Evolutionary conservation across 2,888 invertebrate genomes (phyloP), one percentile per base, ranked within the genome.

Genomic region (Coleophora flavipennella): DNA sequence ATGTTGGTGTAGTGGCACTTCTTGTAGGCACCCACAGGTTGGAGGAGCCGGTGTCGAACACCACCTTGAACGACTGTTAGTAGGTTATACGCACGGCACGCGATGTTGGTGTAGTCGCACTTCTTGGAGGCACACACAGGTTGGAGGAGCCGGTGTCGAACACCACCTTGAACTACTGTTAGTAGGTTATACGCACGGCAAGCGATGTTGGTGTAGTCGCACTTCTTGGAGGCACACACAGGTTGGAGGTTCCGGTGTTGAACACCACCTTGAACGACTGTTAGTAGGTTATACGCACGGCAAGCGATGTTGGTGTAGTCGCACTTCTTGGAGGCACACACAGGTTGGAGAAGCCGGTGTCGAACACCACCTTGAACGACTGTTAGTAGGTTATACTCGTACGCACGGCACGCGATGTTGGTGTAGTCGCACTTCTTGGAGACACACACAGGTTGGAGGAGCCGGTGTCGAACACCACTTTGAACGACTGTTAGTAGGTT

Each of bases 121-220:
- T 98, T 92, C 81, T 97, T 97, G 9, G 98, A 98, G 99, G 99
- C 42, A 99, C 92, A 99, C 99, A 99, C 40, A 99, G 88, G 79
- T 99, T 99, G 32, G 98, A 97, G 3, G 98, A 99, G 46, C 99
- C 99, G 0, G 99, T 99, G 79, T 99, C 99, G 81, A 99, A 99
- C 43, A 99, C 93, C 46, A 99, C 98, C 62, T 91, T 92, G 80
- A 99, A 99, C 10, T 81, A 87, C 84, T 99, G 99, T n/a, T n/a
- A n/a, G n/a, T n/a, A n/a, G n/a, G n/a, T n/a, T n/a, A n/a, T n/a
- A 90, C 94, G 90, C 77, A 92, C 96, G 80, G 78, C 97, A 97
- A 9, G 99, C 99, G 57, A 99, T 93, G 72, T 97, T 97, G 40
- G 94, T 93, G 67, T 89, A 88, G 67, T 94, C 91, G 71, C 99